Percentiles rank a stretch among this genome's conserved stretches.
Evolutionary conservation across 2,113 vertebrate genomes (phyloP).

Genomic region (Aplodontia rufa): DNA sequence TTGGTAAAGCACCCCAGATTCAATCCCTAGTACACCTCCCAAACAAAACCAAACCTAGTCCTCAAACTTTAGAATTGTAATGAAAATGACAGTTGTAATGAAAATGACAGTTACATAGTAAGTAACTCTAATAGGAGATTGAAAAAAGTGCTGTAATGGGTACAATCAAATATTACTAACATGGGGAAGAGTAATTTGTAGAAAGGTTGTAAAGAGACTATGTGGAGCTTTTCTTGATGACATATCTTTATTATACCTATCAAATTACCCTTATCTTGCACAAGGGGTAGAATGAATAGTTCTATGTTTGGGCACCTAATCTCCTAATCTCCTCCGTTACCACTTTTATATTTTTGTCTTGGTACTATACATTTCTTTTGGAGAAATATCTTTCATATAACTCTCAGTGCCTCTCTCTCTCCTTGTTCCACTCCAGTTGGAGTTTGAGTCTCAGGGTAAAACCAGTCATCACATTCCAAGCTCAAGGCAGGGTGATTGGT

Average conservation of each 20-base stretch:
- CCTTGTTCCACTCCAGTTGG: neutral
- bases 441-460: neutral
- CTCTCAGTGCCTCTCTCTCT: neutral
- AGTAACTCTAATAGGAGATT: neutral
- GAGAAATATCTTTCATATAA: neutral
- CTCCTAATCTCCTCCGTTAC: neutral
- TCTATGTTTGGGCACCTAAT: neutral
- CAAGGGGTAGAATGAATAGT: neutral
- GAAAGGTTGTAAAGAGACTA: neutral
- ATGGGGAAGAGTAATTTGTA: neutral
- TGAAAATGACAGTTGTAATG: neutral
- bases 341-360: neutral
- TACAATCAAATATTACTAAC: neutral
- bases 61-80: neutral
- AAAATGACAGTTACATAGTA: neutral
- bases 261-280: neutral
- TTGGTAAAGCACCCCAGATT: no score
- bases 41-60: no score
- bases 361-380: neutral
- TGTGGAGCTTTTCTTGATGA: neutral
- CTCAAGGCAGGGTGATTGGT: no score
- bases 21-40: no score
- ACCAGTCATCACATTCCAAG: neutral
- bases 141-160: neutral
- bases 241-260: neutral